Base-by-base conservation (phyloP, 2,888 invertebrate genomes). In the Drosophila anomalata region DNA sequence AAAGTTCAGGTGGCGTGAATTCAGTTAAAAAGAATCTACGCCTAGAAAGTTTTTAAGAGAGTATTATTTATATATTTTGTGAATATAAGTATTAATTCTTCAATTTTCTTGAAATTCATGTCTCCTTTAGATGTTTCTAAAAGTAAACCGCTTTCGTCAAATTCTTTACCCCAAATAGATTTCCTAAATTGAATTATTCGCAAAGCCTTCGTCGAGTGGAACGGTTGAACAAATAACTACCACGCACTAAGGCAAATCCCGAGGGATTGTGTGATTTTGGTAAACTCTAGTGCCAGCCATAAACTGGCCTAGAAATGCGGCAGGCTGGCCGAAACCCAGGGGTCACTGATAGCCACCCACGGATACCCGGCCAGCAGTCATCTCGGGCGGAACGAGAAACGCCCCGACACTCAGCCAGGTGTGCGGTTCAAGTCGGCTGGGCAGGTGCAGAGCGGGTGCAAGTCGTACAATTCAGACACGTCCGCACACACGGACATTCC, bases 221-320 rank as follows among this genome's bases (percentile, higher is more conserved):
- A 17, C 8, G 36, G 29, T 14, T 12, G 17, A 17, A n/a, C 29
- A 67, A 20, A 29, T 33, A 67, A 42, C 14, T 54, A 50, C 26
- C 33, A 26, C 63, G n/a, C 52, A 46, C 77, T 87, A 84, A 84
- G 77, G 67, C 87, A 88, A 84, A 84, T 84, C 84, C 72, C 63
- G 41, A 22, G 60, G 87, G 88, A 87, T 84, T 84, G 80, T 73
- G 62, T 67, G 75, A 76, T 73, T 77, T 76, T 67, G 76, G 73
- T 80, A 77, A 83, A 86, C 76, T 65, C 74, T 62, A 56, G 66
- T 73, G 60, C 60, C 80, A 31, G 58, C 78, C 72, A 78, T 87
- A 81, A 87, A 83, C 73, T 74, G 65, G 55, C 55, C 75, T 47
- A 55, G 67, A 82, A 78, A 66, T 71, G 75, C 65, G 52, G 55